Percentiles rank a stretch among this genome's conserved stretches.
These are phyloP conservation scores for Cheilosia scutellata DNA, from an alignment of 2,888 invertebrate genomes.

Conservation along the genomic window DNA sequence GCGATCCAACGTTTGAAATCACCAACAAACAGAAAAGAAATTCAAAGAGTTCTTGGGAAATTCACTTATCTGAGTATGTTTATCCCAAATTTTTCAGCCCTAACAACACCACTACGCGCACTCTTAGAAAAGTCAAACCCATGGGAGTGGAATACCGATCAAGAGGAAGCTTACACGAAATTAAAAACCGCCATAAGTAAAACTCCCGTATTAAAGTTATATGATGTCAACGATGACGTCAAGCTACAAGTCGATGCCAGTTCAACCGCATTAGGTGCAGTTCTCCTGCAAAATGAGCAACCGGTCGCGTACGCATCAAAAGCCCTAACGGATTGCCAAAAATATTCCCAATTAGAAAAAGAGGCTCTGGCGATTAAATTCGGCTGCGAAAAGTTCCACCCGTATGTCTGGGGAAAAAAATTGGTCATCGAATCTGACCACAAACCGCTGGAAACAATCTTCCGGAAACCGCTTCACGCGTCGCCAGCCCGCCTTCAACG, in stretches of 20 bases:
- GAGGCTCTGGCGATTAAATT: conserved; percentile 55
- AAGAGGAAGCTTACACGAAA: not conserved
- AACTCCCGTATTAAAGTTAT: conserved; percentile 16
- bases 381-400: conserved; percentile 38
- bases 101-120: not conserved
- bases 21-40: conserved; percentile 27
- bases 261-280: conserved; percentile 24
- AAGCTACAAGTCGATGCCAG: conserved; percentile 34
- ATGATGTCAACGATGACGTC: conserved; percentile 25
- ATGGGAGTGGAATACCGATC: not conserved
- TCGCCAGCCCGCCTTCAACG: conserved; percentile 34
- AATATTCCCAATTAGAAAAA: too few relatives aligned
- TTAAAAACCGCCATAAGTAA: not conserved
- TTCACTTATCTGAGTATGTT: conserved; percentile 35
- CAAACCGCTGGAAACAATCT: conserved; percentile 23
- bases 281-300: conserved; percentile 27
- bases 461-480: conserved; percentile 32
- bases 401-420: conserved; percentile 35
- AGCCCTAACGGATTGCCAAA: not conserved
- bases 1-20: conserved; percentile 14
- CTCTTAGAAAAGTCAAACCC: not conserved
- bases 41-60: conserved; percentile 19
- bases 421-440: conserved; percentile 35
- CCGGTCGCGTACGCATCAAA: conserved; percentile 17
- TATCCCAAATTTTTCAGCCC: conserved; percentile 11